Conservation (phyloP, 2,888 invertebrate species). For the Seira ritae region DNA sequence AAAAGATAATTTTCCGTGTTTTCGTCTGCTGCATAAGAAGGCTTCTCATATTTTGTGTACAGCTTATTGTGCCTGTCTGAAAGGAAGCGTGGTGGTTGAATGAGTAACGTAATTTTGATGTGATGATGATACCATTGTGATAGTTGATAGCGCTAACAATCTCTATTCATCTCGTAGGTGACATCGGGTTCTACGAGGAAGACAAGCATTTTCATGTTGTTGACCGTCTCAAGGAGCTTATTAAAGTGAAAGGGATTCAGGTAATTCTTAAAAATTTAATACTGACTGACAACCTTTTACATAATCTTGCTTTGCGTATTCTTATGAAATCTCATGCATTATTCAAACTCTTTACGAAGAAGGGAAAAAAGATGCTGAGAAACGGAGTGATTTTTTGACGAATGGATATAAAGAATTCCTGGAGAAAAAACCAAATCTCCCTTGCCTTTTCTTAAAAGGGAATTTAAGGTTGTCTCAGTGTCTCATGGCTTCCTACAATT, state of each 20-base stretch:
- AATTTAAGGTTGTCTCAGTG: background rate
- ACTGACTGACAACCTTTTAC: background rate
- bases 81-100: too few species aligned
- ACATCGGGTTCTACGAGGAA: constrained; percentile 81
- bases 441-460: background rate
- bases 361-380: too few species aligned
- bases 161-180: constrained; percentile 32
- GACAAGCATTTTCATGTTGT: constrained; percentile 86
- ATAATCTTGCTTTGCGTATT: too few species aligned
- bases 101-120: constrained; percentile 84
- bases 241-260: constrained; percentile 77
- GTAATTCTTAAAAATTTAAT: constrained; percentile 29
- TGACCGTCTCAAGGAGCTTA: constrained; percentile 87
- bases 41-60: too few species aligned
- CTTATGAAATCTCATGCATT: too few species aligned
- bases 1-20: too few species aligned
- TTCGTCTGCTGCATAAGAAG: too few species aligned
- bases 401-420: too few species aligned
- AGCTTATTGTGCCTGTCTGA: too few species aligned
- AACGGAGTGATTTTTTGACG: too few species aligned
- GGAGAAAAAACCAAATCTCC: background rate
- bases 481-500: too few species aligned
- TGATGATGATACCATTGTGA: constrained; percentile 86
- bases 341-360: too few species aligned
- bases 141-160: constrained; percentile 81